These are phyloP conservation scores for Liasis olivaceus DNA, from an alignment of 2,797 vertebrate species.

Conservation along the genomic window DNA sequence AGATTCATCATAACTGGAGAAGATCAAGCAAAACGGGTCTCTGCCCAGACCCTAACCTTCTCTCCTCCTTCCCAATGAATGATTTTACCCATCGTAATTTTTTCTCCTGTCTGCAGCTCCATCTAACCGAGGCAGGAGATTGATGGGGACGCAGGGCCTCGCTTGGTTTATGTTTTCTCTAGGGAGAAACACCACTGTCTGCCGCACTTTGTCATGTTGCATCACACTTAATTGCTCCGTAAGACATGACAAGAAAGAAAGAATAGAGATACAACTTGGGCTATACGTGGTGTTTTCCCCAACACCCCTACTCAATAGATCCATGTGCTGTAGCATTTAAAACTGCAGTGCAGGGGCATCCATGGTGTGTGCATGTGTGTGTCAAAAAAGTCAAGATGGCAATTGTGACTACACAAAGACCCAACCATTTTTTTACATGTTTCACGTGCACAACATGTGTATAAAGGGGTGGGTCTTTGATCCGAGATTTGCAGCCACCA, in stretches of 20 bases:
- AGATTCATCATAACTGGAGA: not conserved
- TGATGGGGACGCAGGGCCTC: conserved; percentile 35
- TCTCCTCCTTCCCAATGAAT: not conserved
- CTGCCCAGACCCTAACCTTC: too few species aligned
- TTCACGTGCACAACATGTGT: too few species aligned
- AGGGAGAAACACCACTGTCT: conserved; percentile 57
- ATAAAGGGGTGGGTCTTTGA: too few species aligned
- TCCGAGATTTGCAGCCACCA: too few species aligned
- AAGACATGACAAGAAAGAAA: conserved; percentile 58
- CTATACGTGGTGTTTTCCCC: not conserved
- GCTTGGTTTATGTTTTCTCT: conserved; percentile 55
- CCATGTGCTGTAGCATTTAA: conserved; percentile 12
- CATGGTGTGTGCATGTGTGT: too few species aligned
- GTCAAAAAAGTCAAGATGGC: too few species aligned
- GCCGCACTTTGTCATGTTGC: conserved; percentile 58
- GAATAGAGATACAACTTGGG: conserved; percentile 9
- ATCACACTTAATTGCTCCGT: conserved; percentile 60
- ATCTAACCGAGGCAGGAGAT: conserved; percentile 55
- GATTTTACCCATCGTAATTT: not conserved
- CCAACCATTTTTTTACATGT: too few species aligned
- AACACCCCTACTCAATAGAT: not conserved
- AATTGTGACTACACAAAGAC: too few species aligned
- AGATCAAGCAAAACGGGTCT: not conserved
- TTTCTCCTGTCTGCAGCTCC: not conserved
- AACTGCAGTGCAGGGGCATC: not conserved